phyloP scores from a whole-genome alignment of 2,888 invertebrate species.

The Tiliacea aurago region DNA sequence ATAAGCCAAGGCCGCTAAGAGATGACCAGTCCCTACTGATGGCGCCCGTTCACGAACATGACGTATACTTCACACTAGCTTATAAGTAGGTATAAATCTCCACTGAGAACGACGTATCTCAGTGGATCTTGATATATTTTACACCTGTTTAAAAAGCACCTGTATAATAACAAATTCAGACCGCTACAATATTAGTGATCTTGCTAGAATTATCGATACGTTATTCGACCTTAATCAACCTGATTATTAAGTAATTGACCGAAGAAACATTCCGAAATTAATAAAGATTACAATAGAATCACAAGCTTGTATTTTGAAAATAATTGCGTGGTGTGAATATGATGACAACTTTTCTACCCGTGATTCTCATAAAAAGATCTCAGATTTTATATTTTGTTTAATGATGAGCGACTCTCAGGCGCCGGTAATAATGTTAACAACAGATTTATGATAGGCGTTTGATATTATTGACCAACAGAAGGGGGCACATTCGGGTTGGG shows the following conservation, averaged over 20 bases:
- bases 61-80: slow-evolving; percentile 13
- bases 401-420: no score
- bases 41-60: no score
- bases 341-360: neutral
- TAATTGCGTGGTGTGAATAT: neutral
- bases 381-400: no score
- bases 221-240: neutral
- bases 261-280: neutral
- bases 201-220: slow-evolving; percentile 13
- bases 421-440: neutral
- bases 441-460: slow-evolving; percentile 16
- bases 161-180: neutral
- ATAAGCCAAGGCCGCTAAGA: no score
- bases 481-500: neutral
- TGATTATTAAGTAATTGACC: slow-evolving; percentile 1
- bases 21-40: no score
- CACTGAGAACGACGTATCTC: neutral
- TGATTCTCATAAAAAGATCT: neutral
- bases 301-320: neutral
- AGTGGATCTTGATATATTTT: no score
- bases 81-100: neutral
- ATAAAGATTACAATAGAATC: neutral
- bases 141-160: neutral
- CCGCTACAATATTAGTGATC: neutral
- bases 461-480: neutral